Percentiles rank a stretch among this genome's conserved stretches.
Evolutionary conservation across 2,113 vertebrate genomes (phyloP).

Genomic region (Ceyx cyanopectus): DNA sequence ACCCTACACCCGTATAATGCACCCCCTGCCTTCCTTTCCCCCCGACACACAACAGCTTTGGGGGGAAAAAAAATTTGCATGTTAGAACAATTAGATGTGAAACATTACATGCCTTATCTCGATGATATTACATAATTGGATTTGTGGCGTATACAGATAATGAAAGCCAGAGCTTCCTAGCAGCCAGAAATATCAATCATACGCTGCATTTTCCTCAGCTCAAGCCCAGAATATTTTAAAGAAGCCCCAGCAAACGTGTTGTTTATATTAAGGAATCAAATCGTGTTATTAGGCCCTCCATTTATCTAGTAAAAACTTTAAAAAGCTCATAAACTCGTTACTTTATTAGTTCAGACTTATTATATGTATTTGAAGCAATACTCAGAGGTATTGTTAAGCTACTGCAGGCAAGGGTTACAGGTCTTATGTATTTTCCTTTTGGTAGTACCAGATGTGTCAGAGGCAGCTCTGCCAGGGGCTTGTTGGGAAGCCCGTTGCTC

Average conservation of each 20-base stretch:
- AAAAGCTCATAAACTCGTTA: conserved; percentile 79
- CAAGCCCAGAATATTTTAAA: conserved; percentile 49
- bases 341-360: conserved; percentile 80
- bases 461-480: background rate
- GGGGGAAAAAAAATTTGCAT: conserved; percentile 32
- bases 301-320: conserved; percentile 83
- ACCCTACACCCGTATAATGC: background rate
- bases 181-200: conserved; percentile 43
- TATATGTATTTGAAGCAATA: conserved; percentile 74
- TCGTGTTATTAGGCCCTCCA: conserved; percentile 62
- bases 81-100: conserved; percentile 56
- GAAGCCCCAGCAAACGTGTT: conserved; percentile 43
- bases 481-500: background rate
- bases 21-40: background rate
- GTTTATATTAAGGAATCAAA: conserved; percentile 72
- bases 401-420: conserved; percentile 66
- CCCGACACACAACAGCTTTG: accelerated
- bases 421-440: conserved; percentile 44
- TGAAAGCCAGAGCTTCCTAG: conserved; percentile 47
- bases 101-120: conserved; percentile 54
- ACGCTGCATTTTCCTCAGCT: background rate
- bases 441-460: conserved; percentile 14
- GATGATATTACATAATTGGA: conserved; percentile 47
- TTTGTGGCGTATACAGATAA: background rate
- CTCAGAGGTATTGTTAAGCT: conserved; percentile 80